phyloP scores from a whole-genome alignment of 2,888 invertebrate species.

The Stenchaetothrips biformis region DNA sequence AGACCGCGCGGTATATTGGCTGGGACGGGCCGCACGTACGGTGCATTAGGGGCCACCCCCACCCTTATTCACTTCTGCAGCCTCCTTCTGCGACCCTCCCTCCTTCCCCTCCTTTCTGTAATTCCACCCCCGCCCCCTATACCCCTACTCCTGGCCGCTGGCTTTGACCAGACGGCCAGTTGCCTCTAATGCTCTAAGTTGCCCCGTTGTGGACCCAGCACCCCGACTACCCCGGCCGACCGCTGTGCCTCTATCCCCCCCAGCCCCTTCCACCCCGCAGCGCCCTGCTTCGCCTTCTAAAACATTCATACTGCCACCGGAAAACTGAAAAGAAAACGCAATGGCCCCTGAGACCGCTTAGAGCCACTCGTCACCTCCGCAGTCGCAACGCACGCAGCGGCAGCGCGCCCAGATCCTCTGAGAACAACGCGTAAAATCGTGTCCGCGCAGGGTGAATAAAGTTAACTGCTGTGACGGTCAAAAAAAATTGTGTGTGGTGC shows the following conservation, averaged over 20 bases:
- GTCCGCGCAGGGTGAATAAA: too few species aligned
- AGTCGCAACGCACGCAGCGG: neutral
- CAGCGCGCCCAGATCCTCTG: too few species aligned
- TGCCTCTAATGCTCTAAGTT: conserved; percentile 15
- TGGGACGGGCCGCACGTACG: conserved; percentile 10
- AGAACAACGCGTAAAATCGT: too few species aligned
- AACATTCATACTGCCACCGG: conserved; percentile 11
- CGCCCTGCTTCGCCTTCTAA: conserved; percentile 1
- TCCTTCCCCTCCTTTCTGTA: neutral
- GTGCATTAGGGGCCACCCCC: conserved; percentile 20
- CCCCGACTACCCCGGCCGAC: neutral
- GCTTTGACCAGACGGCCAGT: neutral
- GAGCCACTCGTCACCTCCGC: neutral
- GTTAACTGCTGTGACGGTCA: too few species aligned
- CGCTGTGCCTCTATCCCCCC: neutral
- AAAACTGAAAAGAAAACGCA: neutral
- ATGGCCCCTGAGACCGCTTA: neutral
- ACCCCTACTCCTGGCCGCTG: neutral
- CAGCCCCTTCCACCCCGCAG: neutral
- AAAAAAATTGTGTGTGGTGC: neutral
- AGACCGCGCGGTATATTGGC: conserved; percentile 14
- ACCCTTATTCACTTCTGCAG: neutral
- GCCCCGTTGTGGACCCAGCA: neutral
- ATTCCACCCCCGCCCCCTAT: neutral
- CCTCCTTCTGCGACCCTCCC: neutral